Evolutionary conservation across 2,888 invertebrate species (phyloP), one percentile per base, ranked within the genome.

Genomic region (Scaptomyza polygonia): DNA sequence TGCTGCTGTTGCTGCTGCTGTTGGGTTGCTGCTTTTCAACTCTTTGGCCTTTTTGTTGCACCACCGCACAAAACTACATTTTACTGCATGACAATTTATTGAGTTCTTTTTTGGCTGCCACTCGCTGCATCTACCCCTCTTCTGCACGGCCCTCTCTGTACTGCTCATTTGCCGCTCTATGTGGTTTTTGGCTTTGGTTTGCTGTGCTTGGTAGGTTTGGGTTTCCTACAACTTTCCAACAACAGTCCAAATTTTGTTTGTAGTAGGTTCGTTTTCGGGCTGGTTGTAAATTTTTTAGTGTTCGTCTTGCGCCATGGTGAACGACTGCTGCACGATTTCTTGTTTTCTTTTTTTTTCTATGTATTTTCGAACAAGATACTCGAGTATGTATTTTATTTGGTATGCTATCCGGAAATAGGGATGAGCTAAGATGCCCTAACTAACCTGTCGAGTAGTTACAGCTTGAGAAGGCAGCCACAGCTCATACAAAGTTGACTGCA

Each of bases 51-150:
- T 62, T 55, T 74, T 62, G 72, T 77, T 66, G 72, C 47, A 54
- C 45, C 44, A 69, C 63, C 61, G 62, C 68, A 65, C 42, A 69
- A 76, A 72, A 82, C 83, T 77, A 79, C 88, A 84, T 84, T 86
- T 88, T 88, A 87, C 83, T 84, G 88, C 88, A 88, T 88, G 88
- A 88, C 86, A 86, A 85, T 85, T 85, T 85, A 88, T 85, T 85
- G 84, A 85, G 88, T 85, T 85, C 84, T 67, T 69, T 77, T 80
- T 72, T 63, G 79, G 66, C 25, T 52, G 54, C 25, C 44, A 32
- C 44, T 3, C 18, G 6, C 18, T 5, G 1, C 39, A n/a, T 7
- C 6, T 9, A 21, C 21, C 21, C 21, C 21, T 21, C 21, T 21
- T 4, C 21, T 21, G n/a, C 18, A 0, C 27, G 2, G 5, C 11